These are phyloP conservation scores for Drosophila melanocephala DNA, from an alignment of 2,888 invertebrate genomes.

Conservation along the genomic window DNA sequence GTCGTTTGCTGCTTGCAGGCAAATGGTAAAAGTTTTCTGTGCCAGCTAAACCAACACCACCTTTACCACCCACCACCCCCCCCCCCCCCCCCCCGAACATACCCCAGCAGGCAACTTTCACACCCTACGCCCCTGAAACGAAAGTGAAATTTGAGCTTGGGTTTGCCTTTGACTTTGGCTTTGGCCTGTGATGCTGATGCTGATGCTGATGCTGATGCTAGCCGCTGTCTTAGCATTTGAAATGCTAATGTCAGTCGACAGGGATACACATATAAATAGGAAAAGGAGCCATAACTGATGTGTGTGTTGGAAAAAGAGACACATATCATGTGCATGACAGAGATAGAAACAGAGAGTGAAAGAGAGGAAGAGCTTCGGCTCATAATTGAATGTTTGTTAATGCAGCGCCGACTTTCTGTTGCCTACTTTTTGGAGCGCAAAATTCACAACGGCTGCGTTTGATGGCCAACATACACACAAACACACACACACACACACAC, in stretches of 20 bases:
- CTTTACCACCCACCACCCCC: neutral
- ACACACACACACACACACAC: slow-evolving; percentile 8
- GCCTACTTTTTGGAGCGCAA: slow-evolving; percentile 43
- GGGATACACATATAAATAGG: slow-evolving; percentile 13
- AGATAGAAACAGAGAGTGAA: neutral
- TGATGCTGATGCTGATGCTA: slow-evolving; percentile 17
- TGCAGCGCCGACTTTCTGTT: slow-evolving; percentile 56
- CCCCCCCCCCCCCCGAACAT: neutral
- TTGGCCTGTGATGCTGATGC: slow-evolving; percentile 19
- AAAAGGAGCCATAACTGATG: neutral
- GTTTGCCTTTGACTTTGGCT: neutral
- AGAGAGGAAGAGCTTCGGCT: slow-evolving; percentile 23
- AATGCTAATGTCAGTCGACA: slow-evolving; percentile 66
- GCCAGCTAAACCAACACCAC: neutral
- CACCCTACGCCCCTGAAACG: slow-evolving; percentile 4
- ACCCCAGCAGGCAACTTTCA: slow-evolving; percentile 7
- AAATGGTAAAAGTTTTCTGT: slow-evolving; percentile 74
- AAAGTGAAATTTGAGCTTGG: slow-evolving; percentile 19
- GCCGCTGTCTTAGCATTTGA: slow-evolving; percentile 54
- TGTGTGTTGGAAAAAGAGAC: neutral
- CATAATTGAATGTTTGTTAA: slow-evolving; percentile 73
- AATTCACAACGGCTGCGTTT: slow-evolving; percentile 49
- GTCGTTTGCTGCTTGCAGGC: slow-evolving; percentile 63
- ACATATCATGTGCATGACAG: neutral
- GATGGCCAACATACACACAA: slow-evolving; percentile 33